These are phyloP conservation scores for Chanos chanos DNA, from an alignment of 2,797 vertebrate genomes.

Conservation along the genomic window DNA sequence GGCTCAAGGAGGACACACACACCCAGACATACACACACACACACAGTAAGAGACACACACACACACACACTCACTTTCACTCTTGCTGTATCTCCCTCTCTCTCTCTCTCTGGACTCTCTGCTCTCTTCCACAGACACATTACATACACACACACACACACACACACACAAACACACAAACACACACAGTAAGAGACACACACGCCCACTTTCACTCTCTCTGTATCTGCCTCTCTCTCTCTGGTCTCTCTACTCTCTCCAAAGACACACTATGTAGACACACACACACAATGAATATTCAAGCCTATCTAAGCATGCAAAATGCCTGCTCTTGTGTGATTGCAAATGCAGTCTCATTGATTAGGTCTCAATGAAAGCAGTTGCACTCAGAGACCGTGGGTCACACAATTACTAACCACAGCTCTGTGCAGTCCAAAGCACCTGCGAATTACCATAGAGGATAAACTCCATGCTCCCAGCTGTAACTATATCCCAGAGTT, in stretches of 20 bases:
- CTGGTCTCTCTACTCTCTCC: no score
- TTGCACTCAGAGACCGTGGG: not conserved
- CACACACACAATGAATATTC: not conserved
- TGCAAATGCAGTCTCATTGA: constrained; percentile 5
- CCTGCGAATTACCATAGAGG: constrained; percentile 24
- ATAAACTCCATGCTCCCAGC: constrained; percentile 21
- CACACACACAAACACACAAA: not conserved
- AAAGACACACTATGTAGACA: no score
- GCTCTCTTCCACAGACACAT: no score
- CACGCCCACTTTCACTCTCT: not conserved
- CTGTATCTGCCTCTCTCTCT: not conserved
- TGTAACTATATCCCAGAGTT: constrained; percentile 16
- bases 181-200: not conserved
- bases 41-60: not conserved
- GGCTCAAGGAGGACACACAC: constrained; percentile 40
- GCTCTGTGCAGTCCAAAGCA: constrained; percentile 8
- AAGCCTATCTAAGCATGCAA: not conserved
- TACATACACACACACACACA: not conserved
- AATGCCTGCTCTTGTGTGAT: not conserved
- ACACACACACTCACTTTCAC: constrained; percentile 5
- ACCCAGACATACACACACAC: constrained; percentile 3
- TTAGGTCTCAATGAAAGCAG: constrained; percentile 7
- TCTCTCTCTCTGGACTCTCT: not conserved
- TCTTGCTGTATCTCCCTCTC: not conserved
- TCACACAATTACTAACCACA: not conserved